Base-by-base conservation (phyloP, 2,888 invertebrate genomes). In the Anaspis maculata region DNA sequence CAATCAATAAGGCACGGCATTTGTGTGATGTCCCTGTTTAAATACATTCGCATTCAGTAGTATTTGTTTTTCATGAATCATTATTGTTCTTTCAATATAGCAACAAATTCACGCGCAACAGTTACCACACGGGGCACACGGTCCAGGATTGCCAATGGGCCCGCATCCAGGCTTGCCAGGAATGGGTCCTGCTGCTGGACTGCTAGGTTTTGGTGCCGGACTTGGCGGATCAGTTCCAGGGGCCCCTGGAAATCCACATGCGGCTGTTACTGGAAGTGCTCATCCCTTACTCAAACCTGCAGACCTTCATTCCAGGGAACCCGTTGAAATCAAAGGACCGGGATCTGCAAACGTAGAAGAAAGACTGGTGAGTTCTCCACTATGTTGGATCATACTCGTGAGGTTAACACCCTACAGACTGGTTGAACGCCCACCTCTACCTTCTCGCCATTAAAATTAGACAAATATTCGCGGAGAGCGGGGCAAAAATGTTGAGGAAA, bases 71-170 rank as follows among this genome's bases (percentile, higher is more conserved):
- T n/a, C n/a, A n/a, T n/a, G n/a, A n/a, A n/a, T n/a, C n/a, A n/a
- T n/a, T n/a, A n/a, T n/a, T n/a, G n/a, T n/a, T n/a, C n/a, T n/a
- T n/a, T n/a, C n/a, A n/a, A n/a, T n/a, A n/a, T 45, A 66, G 66
- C 66, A 66, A 59, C 65, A 66, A 48, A 66, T 65, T 37, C 65
- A 66, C 47, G 64, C 64, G 22, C 65, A 64, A 43, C 65, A 66
- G 46, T 46, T 66, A 41, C 65, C 66, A 11, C 66, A 66, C 37
- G 64, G 64, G 12, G 61, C 59, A 11, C 64, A 64, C 36, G 64
- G 62, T 10, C 63, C 64, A 1, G 62, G 58, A 3, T 44, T 64
- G 34, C 64, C 60, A 3, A 62, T 65, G 57, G 65, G 60, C 22
- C 65, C 61, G 7, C 64, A 64, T 49, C 64, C 61, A 11, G 64